Conservation (phyloP, 2,113 vertebrate genomes). For the Monopterus albus region DNA sequence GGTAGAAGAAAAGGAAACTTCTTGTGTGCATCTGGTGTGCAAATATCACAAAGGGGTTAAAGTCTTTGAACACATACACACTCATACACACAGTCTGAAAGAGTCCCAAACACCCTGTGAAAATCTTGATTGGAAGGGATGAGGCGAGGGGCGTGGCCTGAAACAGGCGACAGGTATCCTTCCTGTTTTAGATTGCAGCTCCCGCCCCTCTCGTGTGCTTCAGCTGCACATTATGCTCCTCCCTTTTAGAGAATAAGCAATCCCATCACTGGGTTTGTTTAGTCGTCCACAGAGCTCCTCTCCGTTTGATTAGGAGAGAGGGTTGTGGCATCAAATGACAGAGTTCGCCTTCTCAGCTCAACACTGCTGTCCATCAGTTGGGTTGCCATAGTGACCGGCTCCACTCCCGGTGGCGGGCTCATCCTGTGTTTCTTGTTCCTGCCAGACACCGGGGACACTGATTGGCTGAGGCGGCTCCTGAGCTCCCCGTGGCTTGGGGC, state of each 20-base stretch:
- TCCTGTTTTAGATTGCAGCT: slow-evolving; percentile 27
- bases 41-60: slow-evolving; percentile 40
- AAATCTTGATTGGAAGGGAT: slow-evolving; percentile 38
- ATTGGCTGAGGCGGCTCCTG: slow-evolving; percentile 69
- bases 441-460: slow-evolving; percentile 79
- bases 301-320: slow-evolving; percentile 86
- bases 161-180: slow-evolving; percentile 31
- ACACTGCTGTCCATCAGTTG: slow-evolving; percentile 80
- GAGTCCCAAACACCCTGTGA: slow-evolving; percentile 46
- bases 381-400: slow-evolving; percentile 66
- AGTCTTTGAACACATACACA: slow-evolving; percentile 49
- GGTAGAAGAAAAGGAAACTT: slow-evolving; percentile 58
- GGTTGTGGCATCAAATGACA: slow-evolving; percentile 88
- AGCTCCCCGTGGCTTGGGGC: slow-evolving; percentile 70
- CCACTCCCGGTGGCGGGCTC: slow-evolving; percentile 89
- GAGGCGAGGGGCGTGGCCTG: slow-evolving; percentile 17
- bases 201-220: slow-evolving; percentile 57
- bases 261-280: slow-evolving; percentile 34
- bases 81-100: slow-evolving; percentile 33
- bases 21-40: slow-evolving; percentile 65
- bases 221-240: slow-evolving; percentile 70
- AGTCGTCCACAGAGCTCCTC: slow-evolving; percentile 74
- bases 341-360: slow-evolving; percentile 88
- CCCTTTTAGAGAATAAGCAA: slow-evolving; percentile 68
- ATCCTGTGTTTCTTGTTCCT: slow-evolving; percentile 89